Base-by-base conservation (phyloP, 2,797 vertebrate species). In the Rhinogobio ventralis region DNA sequence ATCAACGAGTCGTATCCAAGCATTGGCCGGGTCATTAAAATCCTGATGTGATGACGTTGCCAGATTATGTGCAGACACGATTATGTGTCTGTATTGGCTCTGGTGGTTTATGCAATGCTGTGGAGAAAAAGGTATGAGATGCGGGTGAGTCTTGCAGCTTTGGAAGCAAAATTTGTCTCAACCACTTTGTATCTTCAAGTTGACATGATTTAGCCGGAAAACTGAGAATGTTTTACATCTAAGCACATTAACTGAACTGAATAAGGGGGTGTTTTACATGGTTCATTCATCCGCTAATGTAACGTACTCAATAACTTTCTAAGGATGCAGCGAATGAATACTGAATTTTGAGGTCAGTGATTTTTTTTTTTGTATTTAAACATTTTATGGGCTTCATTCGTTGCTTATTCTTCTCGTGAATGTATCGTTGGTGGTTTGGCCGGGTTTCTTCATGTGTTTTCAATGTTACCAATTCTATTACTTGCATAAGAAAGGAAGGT, bases 11-110 rank as follows among this genome's bases (percentile, higher is more conserved):
- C 82, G 84, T 88, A 89, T 92, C 87, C 85, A 89, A 81, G 81
- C 88, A 73, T 94, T 88, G 92, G 92, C 93, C 89, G 91, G 89
- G 89, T 82, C 89, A 93, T 92, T 90, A 93, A 90, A 92, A 93
- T 94, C 93, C 93, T 93, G 91, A 55, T 39, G 28, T 88, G 92
- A 93, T 93, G 91, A 92, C 93, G 91, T 68, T 85, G 80, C 13
- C 46, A 51, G 92, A 93, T 94, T 89, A 62, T 75, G 67, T 28
- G 85, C 78, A 81, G 86, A 64, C 83, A 89, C 76, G 88, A 79
- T 81, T 88, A 81, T 87, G 84, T 93, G 93, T 94, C 92, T 94
- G 93, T 93, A 91, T 89, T 45, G 76, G 91, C 89, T 90, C 84
- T 86, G 88, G 28, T 68, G 88, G 69, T 77, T 71, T 42, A n/a